Base-by-base conservation (phyloP, 53 echinoderm and acorn worm species). In the Actinopyga echinites region DNA sequence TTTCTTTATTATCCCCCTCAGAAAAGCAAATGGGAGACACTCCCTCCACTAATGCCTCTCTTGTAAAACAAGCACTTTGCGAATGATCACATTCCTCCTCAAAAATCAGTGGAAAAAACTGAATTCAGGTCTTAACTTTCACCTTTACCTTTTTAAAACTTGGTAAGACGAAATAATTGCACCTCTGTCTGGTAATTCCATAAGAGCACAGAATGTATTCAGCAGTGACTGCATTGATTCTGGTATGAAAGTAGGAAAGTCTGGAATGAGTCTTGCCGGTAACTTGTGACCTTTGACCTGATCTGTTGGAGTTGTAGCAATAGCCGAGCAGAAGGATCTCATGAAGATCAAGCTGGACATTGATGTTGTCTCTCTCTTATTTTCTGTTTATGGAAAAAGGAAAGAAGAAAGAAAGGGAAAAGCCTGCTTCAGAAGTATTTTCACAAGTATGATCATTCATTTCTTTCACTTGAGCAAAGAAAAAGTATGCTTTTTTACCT, bases 221-320 rank as follows among this genome's bases (percentile, higher is more conserved):
- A 89, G 58, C 2, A 89, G 69, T 17, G 84, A 37, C 68, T 89
- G 89, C 44, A 89, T 69, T 49, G 77, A 43, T 22, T 89, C 89
- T 10, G 84, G 79, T 30, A 89, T 68, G 31, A 79, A 84, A 17
- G 68, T 56, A 53, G 89, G 66, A 65, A 78, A 79, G 36, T 84
- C 89, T 57, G 89, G 89, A 26, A 65, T 58, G 30, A 89, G 89
- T 57, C 80, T 69, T 54, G 68, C 52, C 12, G 84, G 68, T 15
- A 89, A 68, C 35, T 35, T 38, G 54, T 89, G 89, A 38, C 84
- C 84, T 84, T 79, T 89, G 69, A 89, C 84, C 89, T 84, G 84
- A 37, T 84, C 84, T 11, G 79, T 54, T 21, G 89, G 89, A 11
- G 80, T 69, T 43, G 65, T 68, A 19, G 89, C 55, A 31, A 74